Percentiles rank a stretch among this genome's conserved stretches.
These are phyloP conservation scores for Rhagoletis zephyria DNA, from an alignment of 1,140 invertebrate species.

Conservation along the genomic window DNA sequence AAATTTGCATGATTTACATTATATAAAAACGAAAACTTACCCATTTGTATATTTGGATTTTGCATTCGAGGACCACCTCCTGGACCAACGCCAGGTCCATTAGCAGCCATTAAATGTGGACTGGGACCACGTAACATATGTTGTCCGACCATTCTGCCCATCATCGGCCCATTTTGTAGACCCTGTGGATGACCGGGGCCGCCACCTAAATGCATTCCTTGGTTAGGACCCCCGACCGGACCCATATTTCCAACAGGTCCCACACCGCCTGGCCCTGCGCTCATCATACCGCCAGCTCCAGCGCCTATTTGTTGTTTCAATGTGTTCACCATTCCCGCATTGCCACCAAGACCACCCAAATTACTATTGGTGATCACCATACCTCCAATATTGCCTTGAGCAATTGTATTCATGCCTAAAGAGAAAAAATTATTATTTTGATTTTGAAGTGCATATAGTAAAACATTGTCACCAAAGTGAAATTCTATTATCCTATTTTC, in stretches of 20 bases:
- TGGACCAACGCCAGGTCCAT: slow-evolving; percentile 61
- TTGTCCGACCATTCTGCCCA: slow-evolving; percentile 77
- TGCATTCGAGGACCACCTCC: slow-evolving; percentile 73
- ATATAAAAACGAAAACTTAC: slow-evolving; percentile 58
- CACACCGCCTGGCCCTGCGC: slow-evolving; percentile 68
- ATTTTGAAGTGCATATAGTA: too few species aligned
- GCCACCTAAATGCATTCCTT: slow-evolving; percentile 73
- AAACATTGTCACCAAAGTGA: too few species aligned
- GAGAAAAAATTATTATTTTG: background rate
- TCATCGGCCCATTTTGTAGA: slow-evolving; percentile 83
- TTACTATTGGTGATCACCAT: slow-evolving; percentile 83
- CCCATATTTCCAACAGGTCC: slow-evolving; percentile 62
- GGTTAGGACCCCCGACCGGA: slow-evolving; percentile 65
- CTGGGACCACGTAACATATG: slow-evolving; percentile 69
- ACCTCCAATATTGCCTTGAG: slow-evolving; percentile 76
- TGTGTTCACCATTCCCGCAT: slow-evolving; percentile 60
- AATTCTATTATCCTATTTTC: too few species aligned
- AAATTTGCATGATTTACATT: too few species aligned
- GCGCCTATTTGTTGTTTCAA: slow-evolving; percentile 80
- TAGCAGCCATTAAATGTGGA: slow-evolving; percentile 65
- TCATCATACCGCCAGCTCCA: slow-evolving; percentile 74
- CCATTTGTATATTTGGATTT: slow-evolving; percentile 72
- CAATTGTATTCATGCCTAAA: slow-evolving; percentile 78
- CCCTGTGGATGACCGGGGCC: slow-evolving; percentile 60
- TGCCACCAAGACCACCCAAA: slow-evolving; percentile 76